Evolutionary conservation across 1,140 invertebrate genomes (phyloP), one percentile per base, ranked within the genome.

Genomic region (Drosophila obscura): DNA sequence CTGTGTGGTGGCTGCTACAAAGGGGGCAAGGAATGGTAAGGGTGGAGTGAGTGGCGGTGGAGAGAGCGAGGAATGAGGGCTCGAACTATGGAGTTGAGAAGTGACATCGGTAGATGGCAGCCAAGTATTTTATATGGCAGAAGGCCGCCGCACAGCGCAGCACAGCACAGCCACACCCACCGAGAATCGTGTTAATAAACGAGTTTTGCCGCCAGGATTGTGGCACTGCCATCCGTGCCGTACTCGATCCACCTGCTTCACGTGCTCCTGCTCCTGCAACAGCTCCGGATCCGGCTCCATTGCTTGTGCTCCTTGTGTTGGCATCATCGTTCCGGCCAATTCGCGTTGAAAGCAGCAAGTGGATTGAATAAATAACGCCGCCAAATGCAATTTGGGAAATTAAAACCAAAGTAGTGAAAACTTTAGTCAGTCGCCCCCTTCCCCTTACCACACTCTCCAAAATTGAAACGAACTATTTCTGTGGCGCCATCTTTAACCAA

Each of bases 351-450:
- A 35, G 58, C 52, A 46, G 77, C 56, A 46, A 75, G 51, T 73
- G 71, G 60, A 79, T 84, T 46, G 57, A 64, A 76, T 80, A 74
- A 83, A 82, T 75, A 83, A 79, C 80, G 59, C 59, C 58, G 73
- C 45, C 57, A 50, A 77, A 73, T 85, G 81, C 81, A 85, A 80
- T 80, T 84, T 80, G 60, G 64, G 45, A 85, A 84, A 84, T 84
- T 85, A 84, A 84, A 85, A 84, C 74, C 58, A 80, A 85, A 80
- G 59, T 67, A 65, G 58, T 71, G 49, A 46, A 63, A 72, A 69
- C 31, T 80, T 57, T 43, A 13, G 22, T 44, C 19, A 43, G 26
- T 19, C 52, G 19, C 8, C 31, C 11, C 44, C 6, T 15, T 22
- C n/a, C 8, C 4, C 26, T 13, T 16, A 2, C 22, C 13, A 22